Evolutionary conservation across 2,797 vertebrate genomes (phyloP), one percentile per base, ranked within the genome.

Genomic region (Danio aesculapii): DNA sequence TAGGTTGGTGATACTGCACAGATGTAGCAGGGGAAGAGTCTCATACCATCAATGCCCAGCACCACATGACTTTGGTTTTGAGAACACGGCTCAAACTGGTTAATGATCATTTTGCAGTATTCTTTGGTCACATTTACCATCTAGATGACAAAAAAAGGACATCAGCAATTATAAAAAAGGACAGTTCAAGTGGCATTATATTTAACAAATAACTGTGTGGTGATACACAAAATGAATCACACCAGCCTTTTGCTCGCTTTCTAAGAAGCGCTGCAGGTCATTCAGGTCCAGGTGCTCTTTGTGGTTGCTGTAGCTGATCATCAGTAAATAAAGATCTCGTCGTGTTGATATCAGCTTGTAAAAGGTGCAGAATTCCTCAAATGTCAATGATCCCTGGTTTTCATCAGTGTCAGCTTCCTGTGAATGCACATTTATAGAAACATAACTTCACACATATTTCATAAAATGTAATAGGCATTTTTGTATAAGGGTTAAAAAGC

Each of bases 291-390:
- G 85, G 86, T 96, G 94, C 88, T 98, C 98, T 87, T 98, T 98
- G 88, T 97, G 97, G 88, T 96, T 95, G 88, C 97, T 98, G 92
- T 98, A 97, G 88, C 96, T 95, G 87, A 99, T 95, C 97, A 99
- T 92, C 13, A 99, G 95, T 85, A 99, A 92, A 87, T 99, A 98
- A 74, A 99, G 94, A 83, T 99, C 98, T 6, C 96, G 92, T 12
- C 97, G 95, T 0, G 98, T 99, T 2, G 97, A 99, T 93, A 99
- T 99, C 95, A 96, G 96, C 92, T 99, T 98, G 85, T 98, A 99
- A 93, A 99, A 99, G 7, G 95, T 91, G 11, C 96, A 98, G 92
- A 99, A 99, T 86, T 99, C 98, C 16, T 98, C 97, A 0, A 99
- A 98, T 78, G 92, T 96, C 85, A 99, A 91, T 0, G 93, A 96